These are phyloP conservation scores for Andrena minutula DNA, from an alignment of 2,888 invertebrate species.

Conservation along the genomic window DNA sequence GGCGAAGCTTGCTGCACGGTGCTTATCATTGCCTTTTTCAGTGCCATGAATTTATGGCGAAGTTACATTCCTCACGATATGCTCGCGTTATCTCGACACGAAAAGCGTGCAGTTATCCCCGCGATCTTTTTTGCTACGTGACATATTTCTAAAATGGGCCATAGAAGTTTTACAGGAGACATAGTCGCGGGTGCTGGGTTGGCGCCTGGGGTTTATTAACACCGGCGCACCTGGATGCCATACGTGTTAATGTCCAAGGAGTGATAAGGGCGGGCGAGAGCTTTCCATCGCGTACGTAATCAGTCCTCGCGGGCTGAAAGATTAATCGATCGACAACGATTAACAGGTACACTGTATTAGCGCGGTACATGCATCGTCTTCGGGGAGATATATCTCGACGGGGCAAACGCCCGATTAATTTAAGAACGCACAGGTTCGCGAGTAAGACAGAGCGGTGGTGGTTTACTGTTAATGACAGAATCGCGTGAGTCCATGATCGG, in stretches of 20 bases:
- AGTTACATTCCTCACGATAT: constrained; percentile 4
- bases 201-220: not conserved
- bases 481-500: constrained; percentile 46
- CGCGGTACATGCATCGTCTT: constrained; percentile 41
- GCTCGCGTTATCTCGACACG: constrained; percentile 5
- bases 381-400: constrained; percentile 37
- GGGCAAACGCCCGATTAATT: constrained; percentile 48
- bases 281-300: not conserved
- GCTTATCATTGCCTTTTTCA: not conserved
- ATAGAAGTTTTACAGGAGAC: not conserved
- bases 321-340: constrained; percentile 34
- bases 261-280: not conserved
- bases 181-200: not conserved
- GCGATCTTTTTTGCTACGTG: not conserved
- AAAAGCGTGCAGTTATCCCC: not conserved
- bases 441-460: constrained; percentile 44
- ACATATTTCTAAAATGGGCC: not conserved
- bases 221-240: not conserved
- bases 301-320: not conserved
- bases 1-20: not conserved
- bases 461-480: constrained; percentile 51
- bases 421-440: constrained; percentile 45
- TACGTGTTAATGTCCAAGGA: not conserved
- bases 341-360: constrained; percentile 27
- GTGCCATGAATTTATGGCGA: not conserved